These are phyloP conservation scores for Hypotaenidia okinawae DNA, from an alignment of 2,797 vertebrate species.

Conservation along the genomic window DNA sequence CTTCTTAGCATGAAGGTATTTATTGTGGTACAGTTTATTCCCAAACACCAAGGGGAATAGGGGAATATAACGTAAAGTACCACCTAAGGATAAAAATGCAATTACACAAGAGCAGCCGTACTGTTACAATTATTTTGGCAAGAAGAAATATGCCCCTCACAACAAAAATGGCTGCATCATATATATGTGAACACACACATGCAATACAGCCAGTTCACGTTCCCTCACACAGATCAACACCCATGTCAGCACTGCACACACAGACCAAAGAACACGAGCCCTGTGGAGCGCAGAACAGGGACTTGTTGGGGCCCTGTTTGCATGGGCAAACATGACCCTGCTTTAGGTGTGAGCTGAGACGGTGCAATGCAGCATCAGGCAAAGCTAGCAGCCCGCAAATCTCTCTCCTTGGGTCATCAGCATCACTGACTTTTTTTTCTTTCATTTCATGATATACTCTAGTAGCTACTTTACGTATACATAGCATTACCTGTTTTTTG, in stretches of 20 bases:
- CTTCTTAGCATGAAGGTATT: not conserved
- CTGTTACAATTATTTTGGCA: not conserved
- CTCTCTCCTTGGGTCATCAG: not conserved
- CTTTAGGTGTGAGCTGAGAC: not conserved
- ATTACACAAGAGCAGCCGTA: not conserved
- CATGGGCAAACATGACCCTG: not conserved
- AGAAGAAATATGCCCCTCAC: not conserved
- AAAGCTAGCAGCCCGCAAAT: not conserved
- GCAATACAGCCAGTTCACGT: not conserved
- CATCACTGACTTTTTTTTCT: not conserved
- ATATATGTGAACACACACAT: not conserved
- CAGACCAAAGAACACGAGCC: not conserved
- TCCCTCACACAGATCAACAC: not conserved
- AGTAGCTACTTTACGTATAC: not conserved
- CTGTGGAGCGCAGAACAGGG: not conserved
- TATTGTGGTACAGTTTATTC: not conserved
- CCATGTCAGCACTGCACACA: not conserved
- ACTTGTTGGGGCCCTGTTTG: fast-evolving
- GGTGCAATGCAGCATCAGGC: not conserved
- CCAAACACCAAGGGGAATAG: not conserved
- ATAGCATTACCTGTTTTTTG: not conserved
- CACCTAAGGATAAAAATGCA: not conserved
- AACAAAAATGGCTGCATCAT: not conserved
- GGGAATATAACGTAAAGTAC: not conserved
- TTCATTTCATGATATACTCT: not conserved